Conservation (phyloP, 2,888 invertebrate genomes). For the Ophion costatus region DNA sequence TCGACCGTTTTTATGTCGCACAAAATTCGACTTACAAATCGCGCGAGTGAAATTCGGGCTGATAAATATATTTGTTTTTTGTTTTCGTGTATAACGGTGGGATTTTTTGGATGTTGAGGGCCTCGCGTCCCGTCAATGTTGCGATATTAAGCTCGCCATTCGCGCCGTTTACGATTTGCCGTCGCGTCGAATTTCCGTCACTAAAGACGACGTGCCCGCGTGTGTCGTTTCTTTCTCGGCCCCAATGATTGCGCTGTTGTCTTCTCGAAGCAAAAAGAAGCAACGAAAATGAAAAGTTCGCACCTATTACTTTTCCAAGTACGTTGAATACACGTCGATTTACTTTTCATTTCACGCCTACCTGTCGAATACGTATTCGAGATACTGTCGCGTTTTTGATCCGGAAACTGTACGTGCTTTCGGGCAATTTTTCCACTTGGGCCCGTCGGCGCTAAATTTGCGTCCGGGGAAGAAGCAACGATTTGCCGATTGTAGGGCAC, state of each 20-base stretch:
- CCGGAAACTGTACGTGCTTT: slow-evolving; percentile 90
- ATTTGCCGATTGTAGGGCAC: slow-evolving; percentile 79
- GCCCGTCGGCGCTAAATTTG: slow-evolving; percentile 79
- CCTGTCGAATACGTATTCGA: slow-evolving; percentile 64
- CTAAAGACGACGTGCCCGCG: slow-evolving; percentile 1
- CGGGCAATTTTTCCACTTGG: slow-evolving; percentile 84
- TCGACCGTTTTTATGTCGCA: not conserved
- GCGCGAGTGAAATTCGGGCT: not conserved
- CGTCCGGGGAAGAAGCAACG: slow-evolving; percentile 66
- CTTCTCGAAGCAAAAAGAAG: not conserved
- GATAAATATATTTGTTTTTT: not conserved
- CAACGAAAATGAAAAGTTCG: not conserved
- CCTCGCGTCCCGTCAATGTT: not conserved
- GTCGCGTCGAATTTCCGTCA: slow-evolving; percentile 21
- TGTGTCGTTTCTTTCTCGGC: slow-evolving; percentile 34
- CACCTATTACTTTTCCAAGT: not conserved
- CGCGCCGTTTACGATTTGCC: not conserved
- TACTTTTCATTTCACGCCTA: slow-evolving; percentile 32
- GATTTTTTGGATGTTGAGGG: not conserved
- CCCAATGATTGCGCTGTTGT: slow-evolving; percentile 21
- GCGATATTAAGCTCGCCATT: not conserved
- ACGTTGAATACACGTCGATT: not conserved
- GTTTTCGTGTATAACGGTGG: not conserved
- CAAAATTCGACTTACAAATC: not conserved
- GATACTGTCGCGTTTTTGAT: slow-evolving; percentile 73